Evolutionary conservation across 2,113 vertebrate genomes (phyloP).

Genomic region (Cyprinodon tularosa): DNA sequence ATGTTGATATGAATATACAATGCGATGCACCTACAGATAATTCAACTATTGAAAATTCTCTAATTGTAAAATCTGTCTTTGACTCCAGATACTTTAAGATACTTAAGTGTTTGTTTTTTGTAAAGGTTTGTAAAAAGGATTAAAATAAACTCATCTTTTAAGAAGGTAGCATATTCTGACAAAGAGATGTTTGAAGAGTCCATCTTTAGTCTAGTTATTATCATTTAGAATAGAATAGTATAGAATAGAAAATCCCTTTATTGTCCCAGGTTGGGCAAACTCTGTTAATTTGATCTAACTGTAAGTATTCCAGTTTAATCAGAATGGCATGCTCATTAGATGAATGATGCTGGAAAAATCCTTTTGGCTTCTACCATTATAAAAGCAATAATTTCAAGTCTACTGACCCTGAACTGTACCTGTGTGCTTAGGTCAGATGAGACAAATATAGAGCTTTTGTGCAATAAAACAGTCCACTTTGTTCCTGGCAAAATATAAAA

Average conservation of each 20-base stretch:
- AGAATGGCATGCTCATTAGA: too few relatives aligned
- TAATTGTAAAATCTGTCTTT: conserved; percentile 2
- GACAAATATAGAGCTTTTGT: background rate
- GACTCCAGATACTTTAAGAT: conserved; percentile 1
- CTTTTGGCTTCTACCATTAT: too few relatives aligned
- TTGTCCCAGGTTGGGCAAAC: too few relatives aligned
- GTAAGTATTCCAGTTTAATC: too few relatives aligned
- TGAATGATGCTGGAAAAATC: background rate
- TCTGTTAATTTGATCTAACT: too few relatives aligned
- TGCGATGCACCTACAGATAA: conserved; percentile 1
- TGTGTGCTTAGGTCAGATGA: background rate
- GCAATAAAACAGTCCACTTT: background rate
- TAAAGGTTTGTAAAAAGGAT: background rate
- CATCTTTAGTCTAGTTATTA: too few relatives aligned
- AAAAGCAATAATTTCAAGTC: background rate
- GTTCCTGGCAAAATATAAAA: background rate
- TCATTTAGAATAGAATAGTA: too few relatives aligned
- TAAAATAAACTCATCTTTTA: background rate
- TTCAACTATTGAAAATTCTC: background rate
- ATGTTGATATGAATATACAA: conserved; percentile 18
- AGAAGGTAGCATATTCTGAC: background rate
- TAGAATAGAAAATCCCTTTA: too few relatives aligned
- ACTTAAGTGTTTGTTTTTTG: background rate
- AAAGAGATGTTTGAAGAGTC: background rate
- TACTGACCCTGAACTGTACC: background rate